These are phyloP conservation scores for Cephus rjabovi DNA, from an alignment of 2,888 invertebrate species.

Conservation along the genomic window DNA sequence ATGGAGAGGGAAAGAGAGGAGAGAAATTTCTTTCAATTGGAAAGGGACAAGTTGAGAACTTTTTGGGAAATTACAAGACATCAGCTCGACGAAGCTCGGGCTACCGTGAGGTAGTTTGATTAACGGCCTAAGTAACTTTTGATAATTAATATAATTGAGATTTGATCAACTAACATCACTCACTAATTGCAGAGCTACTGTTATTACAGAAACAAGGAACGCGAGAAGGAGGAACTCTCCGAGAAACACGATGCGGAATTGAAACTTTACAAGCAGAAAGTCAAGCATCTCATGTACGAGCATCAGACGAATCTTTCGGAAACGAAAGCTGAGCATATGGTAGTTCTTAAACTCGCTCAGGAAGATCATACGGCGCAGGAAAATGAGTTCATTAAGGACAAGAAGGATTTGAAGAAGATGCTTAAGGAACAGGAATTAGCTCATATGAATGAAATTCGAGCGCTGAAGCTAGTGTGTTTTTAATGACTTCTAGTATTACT, in stretches of 20 bases:
- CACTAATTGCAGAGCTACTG: not conserved
- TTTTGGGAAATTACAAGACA: conserved; percentile 96
- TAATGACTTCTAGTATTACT: not conserved
- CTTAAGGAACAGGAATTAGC: conserved; percentile 78
- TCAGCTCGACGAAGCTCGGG: conserved; percentile 87
- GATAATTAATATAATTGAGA: not conserved
- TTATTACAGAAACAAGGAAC: conserved; percentile 78
- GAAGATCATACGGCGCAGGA: conserved; percentile 86
- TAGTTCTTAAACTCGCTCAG: conserved; percentile 84
- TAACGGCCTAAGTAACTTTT: not conserved
- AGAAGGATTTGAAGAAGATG: conserved; percentile 75
- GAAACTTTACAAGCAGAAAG: conserved; percentile 91
- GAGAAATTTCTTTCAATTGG: conserved; percentile 94
- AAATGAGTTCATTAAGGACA: conserved; percentile 80
- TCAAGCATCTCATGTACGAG: conserved; percentile 92
- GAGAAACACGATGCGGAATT: conserved; percentile 90
- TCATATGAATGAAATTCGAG: conserved; percentile 79
- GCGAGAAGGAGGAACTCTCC: conserved; percentile 88
- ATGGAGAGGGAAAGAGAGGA: conserved; percentile 95
- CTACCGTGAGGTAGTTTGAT: conserved; percentile 70
- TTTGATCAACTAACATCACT: not conserved
- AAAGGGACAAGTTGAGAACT: conserved; percentile 92
- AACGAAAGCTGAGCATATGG: conserved; percentile 85
- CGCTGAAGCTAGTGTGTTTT: conserved; percentile 74
- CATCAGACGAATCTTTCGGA: conserved; percentile 88